A percentile compares a stretch with the other conserved stretches of the same genome.
Evolutionary conservation across 2,113 vertebrate species (phyloP).

Genomic region (Larimichthys polyactis): DNA sequence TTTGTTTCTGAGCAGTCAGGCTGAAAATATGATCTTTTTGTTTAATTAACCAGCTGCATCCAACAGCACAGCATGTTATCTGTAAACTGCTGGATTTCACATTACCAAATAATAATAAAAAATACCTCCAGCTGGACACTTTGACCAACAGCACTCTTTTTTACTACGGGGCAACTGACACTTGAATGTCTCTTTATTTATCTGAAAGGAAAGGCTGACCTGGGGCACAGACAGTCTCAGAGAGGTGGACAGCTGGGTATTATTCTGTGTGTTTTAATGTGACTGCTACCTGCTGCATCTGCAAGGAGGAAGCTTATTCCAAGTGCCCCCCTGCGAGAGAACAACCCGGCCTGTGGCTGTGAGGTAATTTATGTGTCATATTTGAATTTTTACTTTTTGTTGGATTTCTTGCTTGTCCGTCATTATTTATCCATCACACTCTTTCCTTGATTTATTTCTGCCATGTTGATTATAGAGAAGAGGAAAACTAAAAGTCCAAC

Average conservation of each 20-base stretch:
- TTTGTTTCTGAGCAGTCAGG: not conserved
- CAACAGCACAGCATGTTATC: not conserved
- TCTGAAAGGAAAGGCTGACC: not conserved
- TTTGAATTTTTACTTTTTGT: not conserved
- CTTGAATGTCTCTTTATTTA: not conserved
- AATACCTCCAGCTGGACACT: not conserved
- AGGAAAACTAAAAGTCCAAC: too few species aligned
- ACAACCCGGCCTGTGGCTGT: too few species aligned
- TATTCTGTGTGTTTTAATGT: not conserved
- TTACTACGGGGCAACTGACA: not conserved
- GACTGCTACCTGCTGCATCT: not conserved
- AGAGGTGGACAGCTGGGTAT: not conserved
- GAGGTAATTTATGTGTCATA: not conserved
- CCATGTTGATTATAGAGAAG: too few species aligned
- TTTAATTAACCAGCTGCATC: not conserved
- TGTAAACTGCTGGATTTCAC: not conserved
- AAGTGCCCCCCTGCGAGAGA: too few species aligned
- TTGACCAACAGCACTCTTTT: not conserved
- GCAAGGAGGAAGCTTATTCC: not conserved
- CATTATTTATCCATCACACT: not conserved
- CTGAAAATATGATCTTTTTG: not conserved
- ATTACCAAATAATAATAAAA: not conserved
- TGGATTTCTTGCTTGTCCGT: not conserved
- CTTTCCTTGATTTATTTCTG: not conserved
- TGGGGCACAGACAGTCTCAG: not conserved